Base-by-base conservation (phyloP, 1,140 invertebrate genomes). In the Lithobius niger region DNA sequence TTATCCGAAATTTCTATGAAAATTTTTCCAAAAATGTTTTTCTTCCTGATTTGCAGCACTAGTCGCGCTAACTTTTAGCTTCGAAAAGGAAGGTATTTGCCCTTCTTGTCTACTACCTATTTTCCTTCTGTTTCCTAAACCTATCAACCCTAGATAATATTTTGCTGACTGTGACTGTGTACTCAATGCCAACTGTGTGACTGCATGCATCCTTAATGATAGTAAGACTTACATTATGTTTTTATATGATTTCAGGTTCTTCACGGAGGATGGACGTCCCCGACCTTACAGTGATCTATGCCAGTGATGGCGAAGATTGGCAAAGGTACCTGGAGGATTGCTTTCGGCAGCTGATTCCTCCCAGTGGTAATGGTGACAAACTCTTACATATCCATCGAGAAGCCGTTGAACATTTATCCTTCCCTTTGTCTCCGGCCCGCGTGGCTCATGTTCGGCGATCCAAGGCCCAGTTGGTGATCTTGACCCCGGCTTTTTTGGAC, bases 401-500 rank as follows among this genome's bases (percentile, higher is more conserved):
- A 15, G 6, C n/a, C 6, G 15, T 52, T 3, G 51, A 52, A 52
- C 4, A 52, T 15, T 21, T 52, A 3, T 22, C 27, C 19, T 40
- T 43, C n/a, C 52, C 52, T 6, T 24, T 54, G n/a, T n/a, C 52
- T 4, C 2, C 2, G 2, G 18, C 18, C 4, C 42, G 27, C 42
- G 22, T 43, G 3, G 19, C 10, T 3, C n/a, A 2, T 2, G 13
- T 43, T 21, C 4, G 27, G 6, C 10, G 40, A 24, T 75, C 83
- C 3, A 80, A 82, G 53, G 68, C 88, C 6, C 84, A 88, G 66
- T 80, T 90, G 40, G 74, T 88, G 3, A 81, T 90, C 4, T 64
- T 88, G 3, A 88, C 86, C 65, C 86, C 86, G 0, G 73, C 76
- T 13, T 74, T 89, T 24, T 65, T 86, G 51, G 75, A 79, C 2